Evolutionary conservation across 2,797 vertebrate genomes (phyloP).

Genomic region (Miichthys miiuy): DNA sequence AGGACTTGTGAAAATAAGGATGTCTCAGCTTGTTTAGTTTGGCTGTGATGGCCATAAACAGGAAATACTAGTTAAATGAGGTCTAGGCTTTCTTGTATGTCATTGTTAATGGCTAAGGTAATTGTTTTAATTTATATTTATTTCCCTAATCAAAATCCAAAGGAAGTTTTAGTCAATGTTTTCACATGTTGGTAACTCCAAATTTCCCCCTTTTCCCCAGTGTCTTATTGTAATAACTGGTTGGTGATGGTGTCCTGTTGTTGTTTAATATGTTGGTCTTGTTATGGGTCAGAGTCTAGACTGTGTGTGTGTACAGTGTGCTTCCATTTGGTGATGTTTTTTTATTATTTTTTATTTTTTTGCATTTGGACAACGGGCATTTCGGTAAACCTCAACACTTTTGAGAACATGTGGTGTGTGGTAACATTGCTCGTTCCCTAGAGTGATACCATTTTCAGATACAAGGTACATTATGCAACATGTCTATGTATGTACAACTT

Average conservation of each 20-base stretch:
- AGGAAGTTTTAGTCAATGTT: conserved; percentile 34
- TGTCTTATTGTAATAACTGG: not conserved
- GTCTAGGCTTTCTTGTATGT: conserved; percentile 6
- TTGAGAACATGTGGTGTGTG: not conserved
- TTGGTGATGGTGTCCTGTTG: not conserved
- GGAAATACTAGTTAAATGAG: not conserved
- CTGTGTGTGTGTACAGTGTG: not conserved
- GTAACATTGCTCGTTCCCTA: not conserved
- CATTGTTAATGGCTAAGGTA: conserved; percentile 8
- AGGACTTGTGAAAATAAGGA: not conserved
- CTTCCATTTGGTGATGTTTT: conserved; percentile 30
- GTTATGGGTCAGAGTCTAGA: not conserved
- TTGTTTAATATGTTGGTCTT: not conserved
- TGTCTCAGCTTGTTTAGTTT: conserved; percentile 19
- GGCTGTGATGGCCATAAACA: not conserved
- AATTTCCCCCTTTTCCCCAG: not conserved
- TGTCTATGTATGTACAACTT: not conserved
- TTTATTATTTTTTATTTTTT: too few relatives aligned
- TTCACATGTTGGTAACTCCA: conserved; percentile 4
- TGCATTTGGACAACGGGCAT: not conserved
- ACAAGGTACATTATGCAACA: not conserved
- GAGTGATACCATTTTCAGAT: not conserved
- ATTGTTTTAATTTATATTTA: conserved; percentile 58
- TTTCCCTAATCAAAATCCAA: conserved; percentile 62
- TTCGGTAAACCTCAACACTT: not conserved